phyloP scores from a whole-genome alignment of 2,888 invertebrate species.

The Lasius platythorax region DNA sequence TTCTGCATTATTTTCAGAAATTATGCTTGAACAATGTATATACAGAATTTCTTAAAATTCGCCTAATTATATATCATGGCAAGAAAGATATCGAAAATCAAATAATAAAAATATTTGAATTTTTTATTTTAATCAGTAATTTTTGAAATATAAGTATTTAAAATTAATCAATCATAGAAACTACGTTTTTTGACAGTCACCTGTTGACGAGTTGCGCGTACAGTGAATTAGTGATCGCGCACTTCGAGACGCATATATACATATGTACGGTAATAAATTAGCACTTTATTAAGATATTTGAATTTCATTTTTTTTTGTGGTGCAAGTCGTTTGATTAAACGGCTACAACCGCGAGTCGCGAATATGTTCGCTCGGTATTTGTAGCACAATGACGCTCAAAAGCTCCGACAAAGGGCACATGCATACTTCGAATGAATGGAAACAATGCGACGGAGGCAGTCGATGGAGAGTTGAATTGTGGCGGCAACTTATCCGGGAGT shows the following conservation, averaged over 20 bases:
- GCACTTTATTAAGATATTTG: neutral
- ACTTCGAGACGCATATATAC: neutral
- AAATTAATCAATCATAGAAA: neutral
- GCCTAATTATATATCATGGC: neutral
- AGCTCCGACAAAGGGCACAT: constrained; percentile 66
- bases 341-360: constrained; percentile 62
- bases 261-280: neutral
- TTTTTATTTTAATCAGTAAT: neutral
- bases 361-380: constrained; percentile 69
- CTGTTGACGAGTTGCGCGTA: neutral
- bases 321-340: constrained; percentile 68
- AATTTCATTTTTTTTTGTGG: neutral
- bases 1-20: neutral
- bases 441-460: constrained; percentile 67
- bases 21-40: neutral
- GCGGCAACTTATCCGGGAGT: constrained; percentile 67
- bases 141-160: neutral
- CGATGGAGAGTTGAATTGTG: constrained; percentile 68
- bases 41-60: neutral
- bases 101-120: neutral
- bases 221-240: neutral
- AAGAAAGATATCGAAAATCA: neutral
- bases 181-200: neutral
- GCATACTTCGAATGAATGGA: constrained; percentile 72
- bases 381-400: constrained; percentile 70